Evolutionary conservation across 2,888 invertebrate species (phyloP).

Genomic region (Tipula confusa): DNA sequence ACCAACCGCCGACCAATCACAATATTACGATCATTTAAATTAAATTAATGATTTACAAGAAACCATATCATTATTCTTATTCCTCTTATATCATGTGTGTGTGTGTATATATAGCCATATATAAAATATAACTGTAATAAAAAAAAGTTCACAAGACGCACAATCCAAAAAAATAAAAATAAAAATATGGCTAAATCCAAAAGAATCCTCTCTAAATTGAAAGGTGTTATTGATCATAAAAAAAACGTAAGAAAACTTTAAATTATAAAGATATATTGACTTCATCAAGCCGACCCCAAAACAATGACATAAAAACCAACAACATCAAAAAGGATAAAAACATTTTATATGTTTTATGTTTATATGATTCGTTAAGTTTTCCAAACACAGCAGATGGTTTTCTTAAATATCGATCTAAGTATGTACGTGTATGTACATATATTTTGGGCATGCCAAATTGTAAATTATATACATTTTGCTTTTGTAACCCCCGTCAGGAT

Average conservation of each 20-base stretch:
- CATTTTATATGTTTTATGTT: not conserved
- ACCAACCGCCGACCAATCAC: not conserved
- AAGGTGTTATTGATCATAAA: slow-evolving; percentile 25
- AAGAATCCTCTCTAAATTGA: not conserved
- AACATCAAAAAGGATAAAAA: not conserved
- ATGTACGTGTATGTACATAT: not conserved
- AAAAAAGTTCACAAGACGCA: not conserved
- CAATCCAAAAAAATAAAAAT: not conserved
- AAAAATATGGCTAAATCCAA: too few species aligned
- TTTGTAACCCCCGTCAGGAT: slow-evolving; percentile 28
- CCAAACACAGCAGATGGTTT: not conserved
- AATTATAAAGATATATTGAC: slow-evolving; percentile 16
- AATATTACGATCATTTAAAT: not conserved
- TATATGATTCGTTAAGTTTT: not conserved
- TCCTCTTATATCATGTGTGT: too few species aligned
- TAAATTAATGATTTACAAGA: slow-evolving; percentile 6
- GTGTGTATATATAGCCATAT: not conserved
- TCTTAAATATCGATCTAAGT: not conserved
- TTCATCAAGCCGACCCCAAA: slow-evolving; percentile 12
- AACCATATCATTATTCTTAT: not conserved
- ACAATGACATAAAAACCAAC: slow-evolving; percentile 21
- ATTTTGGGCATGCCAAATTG: slow-evolving; percentile 25
- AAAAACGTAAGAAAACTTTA: not conserved
- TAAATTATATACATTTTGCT: not conserved
- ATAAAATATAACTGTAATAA: not conserved